Evolutionary conservation across 1,140 invertebrate species (phyloP).

Genomic region (Lasaia peninsularis): DNA sequence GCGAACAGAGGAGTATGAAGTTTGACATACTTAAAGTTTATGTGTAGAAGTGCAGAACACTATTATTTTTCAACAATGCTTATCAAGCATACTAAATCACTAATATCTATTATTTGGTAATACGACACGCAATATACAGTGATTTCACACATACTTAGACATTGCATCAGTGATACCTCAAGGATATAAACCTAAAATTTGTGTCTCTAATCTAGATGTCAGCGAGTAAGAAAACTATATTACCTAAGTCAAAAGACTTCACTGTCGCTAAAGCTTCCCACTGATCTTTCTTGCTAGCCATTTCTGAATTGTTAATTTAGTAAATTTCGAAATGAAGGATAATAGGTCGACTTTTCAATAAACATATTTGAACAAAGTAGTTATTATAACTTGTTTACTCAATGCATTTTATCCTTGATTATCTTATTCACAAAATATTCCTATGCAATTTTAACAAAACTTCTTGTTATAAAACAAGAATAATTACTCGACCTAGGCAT

Average conservation of each 20-base stretch:
- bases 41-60: too few relatives aligned
- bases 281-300: constrained; percentile 49
- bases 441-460: not conserved
- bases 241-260: constrained; percentile 65
- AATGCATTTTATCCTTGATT: not conserved
- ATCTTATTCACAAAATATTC: not conserved
- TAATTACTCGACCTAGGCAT: not conserved
- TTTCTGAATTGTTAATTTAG: constrained; percentile 20
- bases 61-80: too few relatives aligned
- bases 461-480: not conserved
- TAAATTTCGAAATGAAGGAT: not conserved
- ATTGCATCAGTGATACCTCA: not conserved
- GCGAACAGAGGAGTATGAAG: too few relatives aligned
- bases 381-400: not conserved
- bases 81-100: too few relatives aligned
- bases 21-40: too few relatives aligned
- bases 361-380: not conserved
- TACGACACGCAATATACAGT: not conserved
- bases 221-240: not conserved
- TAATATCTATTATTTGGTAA: not conserved
- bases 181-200: not conserved
- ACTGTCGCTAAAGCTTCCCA: constrained; percentile 63
- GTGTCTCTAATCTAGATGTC: too few relatives aligned
- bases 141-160: not conserved
- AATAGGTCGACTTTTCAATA: not conserved